Base-by-base conservation (phyloP, 2,888 invertebrate species). In the Andrena flavipes region DNA sequence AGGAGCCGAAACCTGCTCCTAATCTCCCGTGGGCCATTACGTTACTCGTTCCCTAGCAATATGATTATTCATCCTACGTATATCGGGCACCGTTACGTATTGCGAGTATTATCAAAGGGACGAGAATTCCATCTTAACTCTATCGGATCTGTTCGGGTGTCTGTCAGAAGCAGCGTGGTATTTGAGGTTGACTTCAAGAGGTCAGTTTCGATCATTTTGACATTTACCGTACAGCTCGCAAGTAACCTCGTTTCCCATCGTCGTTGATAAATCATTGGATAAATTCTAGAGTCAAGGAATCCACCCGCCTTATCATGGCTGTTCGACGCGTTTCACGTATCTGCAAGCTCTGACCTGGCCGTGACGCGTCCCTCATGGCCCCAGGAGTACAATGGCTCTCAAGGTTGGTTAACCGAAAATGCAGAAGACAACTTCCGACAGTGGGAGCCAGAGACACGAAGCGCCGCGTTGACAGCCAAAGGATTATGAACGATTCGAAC, bases 381-480 rank as follows among this genome's bases (percentile, higher is more conserved):
- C 33, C 54, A 20, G 62, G 62, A n/a, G 42, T 3, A 16, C 49
- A 13, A 71, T 71, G 82, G 42, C 29, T 5, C 20, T 29, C 71
- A n/a, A 82, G 56, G 23, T 72, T 63, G 82, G 48, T 26, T 42
- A 63, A 10, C 20, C 76, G 76, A 56, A 81, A 82, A 69, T 76
- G 72, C 68, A 76, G 51, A 51, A 48, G 59, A 63, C 82, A 76
- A 71, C 59, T 68, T 62, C 64, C 56, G 51, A 54, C 63, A 49
- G 33, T 59, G 59, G 62, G 35, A 49, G 26, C 78, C 16, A 85
- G 84, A 63, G 84, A 78, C 59, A 84, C 85, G 72, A 88, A 85
- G 63, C 83, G 84, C 64, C 83, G 84, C 16, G 74, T 80, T 48
- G 86, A 87, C 70, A 89, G 86, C 87, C 87, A 85, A 69, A 82